These are phyloP conservation scores for Podiceps cristatus DNA, from an alignment of 2,113 vertebrate species.

Conservation along the genomic window DNA sequence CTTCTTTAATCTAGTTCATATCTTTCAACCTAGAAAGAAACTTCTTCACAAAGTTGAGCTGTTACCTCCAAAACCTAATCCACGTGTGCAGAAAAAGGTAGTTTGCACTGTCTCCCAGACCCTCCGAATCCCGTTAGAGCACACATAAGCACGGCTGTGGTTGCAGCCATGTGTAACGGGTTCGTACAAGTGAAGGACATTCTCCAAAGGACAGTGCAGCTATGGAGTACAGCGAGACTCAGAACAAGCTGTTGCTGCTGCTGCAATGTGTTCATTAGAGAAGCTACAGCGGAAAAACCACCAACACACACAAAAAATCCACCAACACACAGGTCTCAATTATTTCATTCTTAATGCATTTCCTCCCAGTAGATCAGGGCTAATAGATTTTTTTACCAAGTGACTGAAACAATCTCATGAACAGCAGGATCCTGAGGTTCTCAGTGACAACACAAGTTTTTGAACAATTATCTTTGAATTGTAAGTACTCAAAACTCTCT, in stretches of 20 bases:
- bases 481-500: not conserved
- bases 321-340: not conserved
- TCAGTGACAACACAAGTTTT: not conserved
- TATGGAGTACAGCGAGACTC: not conserved
- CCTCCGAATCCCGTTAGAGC: too few relatives aligned
- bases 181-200: not conserved
- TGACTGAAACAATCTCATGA: not conserved
- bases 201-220: not conserved
- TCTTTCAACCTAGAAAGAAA: not conserved
- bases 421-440: not conserved
- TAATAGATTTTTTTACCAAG: not conserved
- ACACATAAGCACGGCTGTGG: not conserved
- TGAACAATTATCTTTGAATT: not conserved
- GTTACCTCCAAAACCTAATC: not conserved
- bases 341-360: not conserved
- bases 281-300: not conserved
- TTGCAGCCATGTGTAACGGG: accelerated
- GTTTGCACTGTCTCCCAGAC: not conserved
- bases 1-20: not conserved
- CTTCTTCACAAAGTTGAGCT: not conserved
- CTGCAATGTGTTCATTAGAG: not conserved
- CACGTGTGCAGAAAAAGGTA: not conserved
- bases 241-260: not conserved
- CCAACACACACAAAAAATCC: too few relatives aligned
- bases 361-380: not conserved